Evolutionary conservation across 2,113 vertebrate species (phyloP).

Genomic region (Protobothrops mucrosquamatus): DNA sequence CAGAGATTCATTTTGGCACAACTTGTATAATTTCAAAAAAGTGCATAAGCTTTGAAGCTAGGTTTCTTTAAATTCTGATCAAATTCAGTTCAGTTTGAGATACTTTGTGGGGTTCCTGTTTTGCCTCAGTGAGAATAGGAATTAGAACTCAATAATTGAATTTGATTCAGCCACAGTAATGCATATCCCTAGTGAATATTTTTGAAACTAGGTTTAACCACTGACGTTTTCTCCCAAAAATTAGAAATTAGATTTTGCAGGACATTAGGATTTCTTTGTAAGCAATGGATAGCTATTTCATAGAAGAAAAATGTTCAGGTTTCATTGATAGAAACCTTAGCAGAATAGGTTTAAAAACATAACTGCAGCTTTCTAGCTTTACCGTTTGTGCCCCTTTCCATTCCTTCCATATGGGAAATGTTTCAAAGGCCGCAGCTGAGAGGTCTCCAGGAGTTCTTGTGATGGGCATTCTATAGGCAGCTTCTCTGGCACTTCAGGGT

Average conservation of each 20-base stretch:
- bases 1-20: no score
- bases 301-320: background rate
- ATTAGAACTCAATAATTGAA: no score
- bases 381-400: slow-evolving; percentile 95
- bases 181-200: background rate
- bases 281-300: background rate
- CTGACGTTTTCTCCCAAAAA: background rate
- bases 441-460: slow-evolving; percentile 71
- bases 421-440: slow-evolving; percentile 76
- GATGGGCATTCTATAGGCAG: slow-evolving; percentile 80
- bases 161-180: no score
- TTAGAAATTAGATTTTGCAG: background rate
- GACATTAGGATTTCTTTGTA: background rate
- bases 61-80: no score
- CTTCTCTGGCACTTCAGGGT: slow-evolving; percentile 81
- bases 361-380: slow-evolving; percentile 8
- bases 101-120: no score
- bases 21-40: no score
- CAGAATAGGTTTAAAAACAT: background rate
- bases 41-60: no score
- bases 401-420: slow-evolving; percentile 80
- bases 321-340: background rate
- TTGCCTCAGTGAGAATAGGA: no score
- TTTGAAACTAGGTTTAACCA: background rate
- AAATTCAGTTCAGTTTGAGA: no score